A percentile compares a stretch with the other conserved stretches of the same genome.
These are phyloP conservation scores for Drosophila rufa DNA, from an alignment of 1,140 invertebrate genomes.

Conservation along the genomic window DNA sequence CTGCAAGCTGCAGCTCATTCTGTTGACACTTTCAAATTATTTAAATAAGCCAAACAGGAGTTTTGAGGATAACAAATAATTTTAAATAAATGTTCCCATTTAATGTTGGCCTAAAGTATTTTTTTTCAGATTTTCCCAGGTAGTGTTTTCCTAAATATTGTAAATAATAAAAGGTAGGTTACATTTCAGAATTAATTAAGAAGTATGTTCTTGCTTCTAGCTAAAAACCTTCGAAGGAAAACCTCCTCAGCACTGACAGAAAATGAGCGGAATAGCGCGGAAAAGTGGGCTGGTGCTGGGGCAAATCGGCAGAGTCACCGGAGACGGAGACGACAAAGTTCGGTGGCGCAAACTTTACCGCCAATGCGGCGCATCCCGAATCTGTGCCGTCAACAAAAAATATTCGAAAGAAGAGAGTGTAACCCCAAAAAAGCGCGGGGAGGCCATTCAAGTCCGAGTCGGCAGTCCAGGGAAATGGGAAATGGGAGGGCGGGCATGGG, in stretches of 20 bases:
- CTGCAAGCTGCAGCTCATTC: no score
- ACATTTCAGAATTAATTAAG: no score
- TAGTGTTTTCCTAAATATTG: no score
- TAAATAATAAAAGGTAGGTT: no score
- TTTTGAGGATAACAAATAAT: no score
- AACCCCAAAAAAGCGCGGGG: constrained; percentile 58
- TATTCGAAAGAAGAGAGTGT: constrained; percentile 43
- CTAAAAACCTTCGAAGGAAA: background rate
- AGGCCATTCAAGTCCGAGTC: constrained; percentile 9
- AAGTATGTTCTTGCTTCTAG: no score
- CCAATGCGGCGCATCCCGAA: constrained; percentile 76
- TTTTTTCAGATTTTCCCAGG: no score
- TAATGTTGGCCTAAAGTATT: no score
- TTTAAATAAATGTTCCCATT: no score
- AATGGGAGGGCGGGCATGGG: background rate
- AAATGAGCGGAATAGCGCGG: background rate
- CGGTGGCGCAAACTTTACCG: constrained; percentile 75
- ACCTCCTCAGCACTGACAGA: constrained; percentile 5
- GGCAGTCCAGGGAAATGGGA: constrained; percentile 9
- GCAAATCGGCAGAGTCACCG: constrained; percentile 23
- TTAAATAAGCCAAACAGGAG: no score
- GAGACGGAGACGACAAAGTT: constrained; percentile 63
- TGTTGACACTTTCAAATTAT: no score
- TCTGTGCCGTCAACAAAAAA: constrained; percentile 70
- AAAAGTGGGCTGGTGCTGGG: background rate